Evolutionary conservation across 1,140 invertebrate species (phyloP).

Genomic region (Galleria mellonella): DNA sequence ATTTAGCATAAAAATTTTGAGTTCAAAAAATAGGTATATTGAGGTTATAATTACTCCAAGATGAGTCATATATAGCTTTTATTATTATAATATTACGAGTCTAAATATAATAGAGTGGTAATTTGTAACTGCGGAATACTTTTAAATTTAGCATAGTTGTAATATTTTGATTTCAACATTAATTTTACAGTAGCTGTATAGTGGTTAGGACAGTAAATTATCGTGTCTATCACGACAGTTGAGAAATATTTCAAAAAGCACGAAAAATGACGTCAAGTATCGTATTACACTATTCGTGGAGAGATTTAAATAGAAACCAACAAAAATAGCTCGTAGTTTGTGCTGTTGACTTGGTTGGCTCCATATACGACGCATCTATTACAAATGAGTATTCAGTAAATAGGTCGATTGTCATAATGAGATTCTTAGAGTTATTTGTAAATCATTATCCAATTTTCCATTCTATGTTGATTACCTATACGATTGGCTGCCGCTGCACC

Average conservation of each 20-base stretch:
- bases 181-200: slow-evolving; percentile 4
- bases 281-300: too few species aligned
- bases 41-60: too few species aligned
- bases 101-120: neutral
- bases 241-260: slow-evolving; percentile 26
- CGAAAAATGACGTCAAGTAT: slow-evolving; percentile 12
- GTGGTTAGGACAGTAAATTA: slow-evolving; percentile 34
- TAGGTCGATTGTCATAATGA: slow-evolving; percentile 38
- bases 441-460: slow-evolving; percentile 56
- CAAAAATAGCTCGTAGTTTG: neutral
- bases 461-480: slow-evolving; percentile 37
- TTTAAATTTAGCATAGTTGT: slow-evolving; percentile 16
- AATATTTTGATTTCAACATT: slow-evolving; percentile 10
- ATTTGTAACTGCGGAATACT: slow-evolving; percentile 8
- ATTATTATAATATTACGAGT: too few species aligned
- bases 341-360: too few species aligned
- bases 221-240: slow-evolving; percentile 42
- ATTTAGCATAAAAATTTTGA: too few species aligned
- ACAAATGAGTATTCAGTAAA: slow-evolving; percentile 19
- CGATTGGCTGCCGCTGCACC: slow-evolving; percentile 26
- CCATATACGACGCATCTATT: too few species aligned
- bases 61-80: too few species aligned
- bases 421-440: slow-evolving; percentile 31
- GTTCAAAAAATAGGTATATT: too few species aligned
- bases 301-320: too few species aligned